Base-by-base conservation (phyloP, 2,888 invertebrate species). In the Pseudolycoriella hygida region DNA sequence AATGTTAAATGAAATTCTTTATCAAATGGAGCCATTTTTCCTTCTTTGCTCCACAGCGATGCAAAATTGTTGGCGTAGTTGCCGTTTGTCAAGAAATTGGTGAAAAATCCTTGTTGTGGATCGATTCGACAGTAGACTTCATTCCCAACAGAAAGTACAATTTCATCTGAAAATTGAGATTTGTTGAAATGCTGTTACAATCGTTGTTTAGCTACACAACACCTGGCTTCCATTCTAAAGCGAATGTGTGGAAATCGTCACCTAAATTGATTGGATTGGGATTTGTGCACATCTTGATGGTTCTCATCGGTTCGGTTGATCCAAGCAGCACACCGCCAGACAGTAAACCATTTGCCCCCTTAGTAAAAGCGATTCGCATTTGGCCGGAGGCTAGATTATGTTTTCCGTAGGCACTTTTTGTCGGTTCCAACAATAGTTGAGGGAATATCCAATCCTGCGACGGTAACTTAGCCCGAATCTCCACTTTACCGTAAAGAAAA, bases 401-500 rank as follows among this genome's bases (percentile, higher is more conserved):
- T 2, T 40, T 50, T 0, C 84, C 85, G 53, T 85, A 85, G 1
- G 63, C 60, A 25, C 68, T 65, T 38, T 72, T 66, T 8, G 68
- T 65, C 0, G 85, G 81, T 54, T 81, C 74, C 54, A 83, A 56
- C 53, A 69, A 74, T 10, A 83, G 61, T 55, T 76, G 80, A 68
- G 86, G 83, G 56, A 77, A 72, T 12, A 83, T 66, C 82, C 84
- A 85, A 53, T 79, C 76, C 10, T 83, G 80, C 45, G 68, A 67
- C 0, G 85, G 84, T 48, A 86, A 58, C 59, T 79, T 81, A 1
- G 85, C 85, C 17, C 72, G 68, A 3, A 85, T 65, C 54, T 77
- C 71, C 1, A 85, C 67, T 38, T 66, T 71, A 11, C 85, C 85
- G 54, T 80, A 82, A 10, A 70, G 69, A 53, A 85, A 84, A 10